These are phyloP conservation scores for Engraulis encrasicolus DNA, from an alignment of 2,113 vertebrate genomes.

Conservation along the genomic window DNA sequence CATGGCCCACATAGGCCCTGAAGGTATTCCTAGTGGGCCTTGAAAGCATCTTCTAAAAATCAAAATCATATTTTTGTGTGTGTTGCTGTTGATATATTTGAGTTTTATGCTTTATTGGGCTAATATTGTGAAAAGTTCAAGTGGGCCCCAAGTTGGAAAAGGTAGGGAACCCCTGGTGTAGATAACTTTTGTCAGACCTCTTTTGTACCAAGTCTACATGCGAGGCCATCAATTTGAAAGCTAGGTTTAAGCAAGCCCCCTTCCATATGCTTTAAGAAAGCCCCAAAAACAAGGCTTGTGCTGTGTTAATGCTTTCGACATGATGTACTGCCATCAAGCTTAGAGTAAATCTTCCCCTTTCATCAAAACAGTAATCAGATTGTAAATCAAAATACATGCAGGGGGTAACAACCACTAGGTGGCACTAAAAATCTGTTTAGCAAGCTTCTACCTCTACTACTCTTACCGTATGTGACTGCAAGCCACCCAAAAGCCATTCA, in stretches of 20 bases:
- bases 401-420: constrained; percentile 60
- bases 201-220: neutral
- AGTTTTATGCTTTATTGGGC: no score
- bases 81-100: no score
- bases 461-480: neutral
- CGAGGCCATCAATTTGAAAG: neutral
- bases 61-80: no score
- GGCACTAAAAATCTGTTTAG: constrained; percentile 62
- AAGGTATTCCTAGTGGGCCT: no score
- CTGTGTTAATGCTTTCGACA: neutral
- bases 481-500: constrained; percentile 20
- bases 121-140: no score
- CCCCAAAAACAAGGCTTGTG: neutral
- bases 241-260: neutral
- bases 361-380: neutral
- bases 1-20: no score
- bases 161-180: no score
- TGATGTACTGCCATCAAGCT: neutral
- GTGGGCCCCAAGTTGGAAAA: no score
- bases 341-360: neutral
- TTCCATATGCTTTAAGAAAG: neutral
- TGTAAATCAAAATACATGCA: neutral
- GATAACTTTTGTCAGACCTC: neutral
- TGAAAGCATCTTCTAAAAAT: no score
- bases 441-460: neutral